These are phyloP conservation scores for Drosophila quadrilineata DNA, from an alignment of 1,140 invertebrate species.

Conservation along the genomic window DNA sequence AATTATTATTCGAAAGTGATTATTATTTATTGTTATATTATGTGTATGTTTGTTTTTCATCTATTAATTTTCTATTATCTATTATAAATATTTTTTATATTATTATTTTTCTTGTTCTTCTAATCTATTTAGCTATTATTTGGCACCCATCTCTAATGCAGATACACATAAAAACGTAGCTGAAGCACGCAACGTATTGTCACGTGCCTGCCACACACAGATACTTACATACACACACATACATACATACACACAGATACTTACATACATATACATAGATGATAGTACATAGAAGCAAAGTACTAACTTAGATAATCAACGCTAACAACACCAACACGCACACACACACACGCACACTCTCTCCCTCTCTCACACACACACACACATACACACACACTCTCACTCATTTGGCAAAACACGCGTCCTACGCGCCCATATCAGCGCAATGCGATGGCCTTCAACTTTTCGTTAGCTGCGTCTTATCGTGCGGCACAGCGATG, in stretches of 20 bases:
- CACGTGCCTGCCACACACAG: conserved; percentile 48
- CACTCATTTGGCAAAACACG: conserved; percentile 33
- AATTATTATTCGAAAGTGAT: no score
- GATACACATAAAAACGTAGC: conserved; percentile 48
- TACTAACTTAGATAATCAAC: conserved; percentile 67
- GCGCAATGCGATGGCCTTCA: conserved; percentile 79
- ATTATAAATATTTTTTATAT: not conserved
- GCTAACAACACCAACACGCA: conserved; percentile 62
- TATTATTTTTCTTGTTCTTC: not conserved
- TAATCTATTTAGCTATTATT: no score
- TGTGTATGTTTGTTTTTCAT: no score
- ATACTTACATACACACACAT: not conserved
- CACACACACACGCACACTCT: conserved; percentile 5
- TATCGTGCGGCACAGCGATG: conserved; percentile 66
- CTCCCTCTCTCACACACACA: conserved; percentile 2
- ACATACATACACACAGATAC: no score
- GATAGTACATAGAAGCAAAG: not conserved
- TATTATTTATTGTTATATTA: no score
- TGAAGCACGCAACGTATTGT: conserved; percentile 44
- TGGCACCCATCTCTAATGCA: conserved; percentile 21
- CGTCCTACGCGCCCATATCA: conserved; percentile 70
- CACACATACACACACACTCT: not conserved
- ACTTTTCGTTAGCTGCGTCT: conserved; percentile 72
- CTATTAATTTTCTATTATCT: not conserved
- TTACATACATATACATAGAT: not conserved